Conservation (phyloP, 2,888 invertebrate species). For the Stomorhina lunata region DNA sequence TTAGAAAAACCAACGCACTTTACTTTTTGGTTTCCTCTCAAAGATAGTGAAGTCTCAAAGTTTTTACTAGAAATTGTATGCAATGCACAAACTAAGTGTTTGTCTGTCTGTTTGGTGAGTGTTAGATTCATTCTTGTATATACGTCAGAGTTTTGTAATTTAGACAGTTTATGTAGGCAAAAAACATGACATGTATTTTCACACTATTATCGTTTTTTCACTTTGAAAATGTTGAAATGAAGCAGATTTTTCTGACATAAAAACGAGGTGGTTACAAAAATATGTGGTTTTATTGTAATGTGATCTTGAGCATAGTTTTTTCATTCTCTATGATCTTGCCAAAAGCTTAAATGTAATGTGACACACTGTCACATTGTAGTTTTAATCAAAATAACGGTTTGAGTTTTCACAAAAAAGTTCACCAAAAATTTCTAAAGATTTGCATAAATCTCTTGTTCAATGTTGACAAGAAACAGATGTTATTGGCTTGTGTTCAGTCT, state of each 20-base stretch:
- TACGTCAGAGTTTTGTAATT: constrained; percentile 40
- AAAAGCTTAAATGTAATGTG: constrained; percentile 35
- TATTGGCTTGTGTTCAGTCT: constrained; percentile 3
- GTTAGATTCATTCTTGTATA: neutral
- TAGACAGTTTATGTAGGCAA: constrained; percentile 61
- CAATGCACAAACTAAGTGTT: constrained; percentile 1
- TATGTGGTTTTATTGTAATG: constrained; percentile 53
- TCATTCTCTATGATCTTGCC: neutral
- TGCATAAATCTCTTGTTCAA: constrained; percentile 50
- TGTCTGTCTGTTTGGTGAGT: too few species aligned
- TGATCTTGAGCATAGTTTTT: constrained; percentile 24
- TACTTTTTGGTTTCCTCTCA: constrained; percentile 31
- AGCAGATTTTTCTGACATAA: too few species aligned
- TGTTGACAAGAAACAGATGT: constrained; percentile 52
- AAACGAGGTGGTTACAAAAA: constrained; percentile 22
- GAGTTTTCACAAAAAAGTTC: too few species aligned
- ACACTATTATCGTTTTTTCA: constrained; percentile 53
- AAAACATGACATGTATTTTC: constrained; percentile 64
- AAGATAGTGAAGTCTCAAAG: constrained; percentile 55
- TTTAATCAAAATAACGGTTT: constrained; percentile 51
- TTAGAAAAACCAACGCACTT: constrained; percentile 54
- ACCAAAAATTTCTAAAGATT: constrained; percentile 20
- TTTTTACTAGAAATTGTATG: too few species aligned
- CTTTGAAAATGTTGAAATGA: too few species aligned
- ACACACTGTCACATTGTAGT: constrained; percentile 42